These are phyloP conservation scores for Neelides sp. DNA, from an alignment of 1,140 invertebrate genomes.

Conservation along the genomic window DNA sequence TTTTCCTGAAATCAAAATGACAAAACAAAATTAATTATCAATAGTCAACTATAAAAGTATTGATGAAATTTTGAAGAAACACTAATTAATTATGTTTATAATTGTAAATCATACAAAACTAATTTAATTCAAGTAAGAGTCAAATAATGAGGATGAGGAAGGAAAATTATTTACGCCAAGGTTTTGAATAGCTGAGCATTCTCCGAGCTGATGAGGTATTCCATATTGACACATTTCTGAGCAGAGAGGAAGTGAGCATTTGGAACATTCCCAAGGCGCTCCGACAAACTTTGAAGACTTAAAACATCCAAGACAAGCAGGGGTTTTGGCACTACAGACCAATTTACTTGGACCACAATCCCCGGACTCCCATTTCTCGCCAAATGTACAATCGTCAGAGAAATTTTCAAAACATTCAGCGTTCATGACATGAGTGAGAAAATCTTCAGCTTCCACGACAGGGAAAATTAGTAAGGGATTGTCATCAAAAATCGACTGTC, in stretches of 20 bases:
- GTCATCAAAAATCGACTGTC: constrained; percentile 23
- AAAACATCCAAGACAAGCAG: constrained; percentile 27
- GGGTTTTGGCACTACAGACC: constrained; percentile 13
- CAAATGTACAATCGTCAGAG: background rate
- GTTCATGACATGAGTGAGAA: constrained; percentile 22
- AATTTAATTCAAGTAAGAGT: background rate
- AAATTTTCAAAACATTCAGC: constrained; percentile 13
- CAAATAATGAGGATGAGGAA: too few relatives aligned
- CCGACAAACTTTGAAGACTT: constrained; percentile 17
- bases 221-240: constrained; percentile 18
- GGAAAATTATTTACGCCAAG: too few relatives aligned
- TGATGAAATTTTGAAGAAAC: background rate
- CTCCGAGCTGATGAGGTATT: constrained; percentile 12
- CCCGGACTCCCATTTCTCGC: background rate
- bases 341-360: background rate
- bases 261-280: constrained; percentile 11
- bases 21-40: constrained; percentile 4
- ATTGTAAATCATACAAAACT: background rate
- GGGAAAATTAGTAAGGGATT: constrained; percentile 17
- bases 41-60: background rate
- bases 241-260: constrained; percentile 23
- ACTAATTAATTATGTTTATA: background rate
- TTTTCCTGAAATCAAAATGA: constrained; percentile 15
- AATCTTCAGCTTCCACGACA: constrained; percentile 9
- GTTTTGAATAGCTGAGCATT: constrained; percentile 19